A percentile compares a stretch with the other conserved stretches of the same genome.
phyloP scores from a whole-genome alignment of 1,140 invertebrate species.

The Lysiphlebus fabarum region DNA sequence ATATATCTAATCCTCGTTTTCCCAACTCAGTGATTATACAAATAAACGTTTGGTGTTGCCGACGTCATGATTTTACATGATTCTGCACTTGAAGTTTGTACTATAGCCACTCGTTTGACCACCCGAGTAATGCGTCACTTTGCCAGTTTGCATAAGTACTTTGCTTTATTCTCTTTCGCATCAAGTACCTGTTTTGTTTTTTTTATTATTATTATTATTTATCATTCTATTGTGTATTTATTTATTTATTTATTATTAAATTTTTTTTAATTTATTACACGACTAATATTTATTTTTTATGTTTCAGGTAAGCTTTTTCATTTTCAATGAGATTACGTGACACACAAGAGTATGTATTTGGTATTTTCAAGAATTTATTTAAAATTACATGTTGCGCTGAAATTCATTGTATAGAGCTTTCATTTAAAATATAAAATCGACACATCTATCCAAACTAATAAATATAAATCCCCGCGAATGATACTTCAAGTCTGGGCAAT shows the following conservation, averaged over 20 bases:
- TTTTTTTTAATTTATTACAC: too few relatives aligned
- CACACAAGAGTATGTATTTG: too few relatives aligned
- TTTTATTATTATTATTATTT: background rate
- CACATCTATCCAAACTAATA: conserved; percentile 31
- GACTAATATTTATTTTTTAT: background rate
- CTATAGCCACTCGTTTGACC: conserved; percentile 16
- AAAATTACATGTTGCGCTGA: too few relatives aligned
- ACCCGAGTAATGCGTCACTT: conserved; percentile 24
- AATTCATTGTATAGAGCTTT: background rate
- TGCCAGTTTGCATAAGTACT: conserved; percentile 8
- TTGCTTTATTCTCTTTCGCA: background rate
- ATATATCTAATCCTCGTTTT: conserved; percentile 31
- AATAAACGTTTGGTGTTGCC: background rate
- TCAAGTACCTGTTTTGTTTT: conserved; percentile 4
- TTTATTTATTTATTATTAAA: too few relatives aligned
- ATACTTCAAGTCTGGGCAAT: conserved; percentile 35
- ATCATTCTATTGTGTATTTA: background rate
- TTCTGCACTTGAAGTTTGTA: conserved; percentile 31
- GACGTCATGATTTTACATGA: conserved; percentile 31
- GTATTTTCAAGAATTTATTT: too few relatives aligned
- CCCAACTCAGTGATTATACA: background rate
- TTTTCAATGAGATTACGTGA: too few relatives aligned
- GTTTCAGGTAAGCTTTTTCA: conserved; percentile 15
- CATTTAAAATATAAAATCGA: conserved; percentile 9
- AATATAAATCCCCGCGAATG: conserved; percentile 28